These are phyloP conservation scores for Drosophila cardini DNA, from an alignment of 1,140 invertebrate genomes.

Conservation along the genomic window DNA sequence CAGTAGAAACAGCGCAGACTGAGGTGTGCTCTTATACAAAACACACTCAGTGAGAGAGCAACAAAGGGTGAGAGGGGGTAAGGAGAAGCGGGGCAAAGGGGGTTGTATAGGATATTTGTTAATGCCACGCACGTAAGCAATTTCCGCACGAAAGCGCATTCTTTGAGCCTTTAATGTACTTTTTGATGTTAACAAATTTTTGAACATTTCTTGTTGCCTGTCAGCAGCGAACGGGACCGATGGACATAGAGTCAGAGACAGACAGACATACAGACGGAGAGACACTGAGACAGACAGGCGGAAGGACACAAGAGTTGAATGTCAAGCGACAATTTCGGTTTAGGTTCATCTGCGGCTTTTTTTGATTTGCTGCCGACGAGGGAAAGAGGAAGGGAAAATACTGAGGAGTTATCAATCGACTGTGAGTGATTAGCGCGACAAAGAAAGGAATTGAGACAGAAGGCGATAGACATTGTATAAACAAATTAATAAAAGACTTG, in stretches of 20 bases:
- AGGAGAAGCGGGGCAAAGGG: neutral
- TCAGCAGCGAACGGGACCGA: conserved; percentile 12
- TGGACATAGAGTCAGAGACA: neutral
- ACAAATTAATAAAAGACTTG: conserved; percentile 68
- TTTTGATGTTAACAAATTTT: conserved; percentile 83
- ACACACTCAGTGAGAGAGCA: neutral
- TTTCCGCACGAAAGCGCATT: conserved; percentile 83
- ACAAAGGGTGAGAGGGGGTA: no score
- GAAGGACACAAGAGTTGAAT: conserved; percentile 60
- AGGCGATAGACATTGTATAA: conserved; percentile 49
- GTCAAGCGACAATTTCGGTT: conserved; percentile 41
- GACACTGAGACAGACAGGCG: neutral
- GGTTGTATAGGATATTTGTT: conserved; percentile 59
- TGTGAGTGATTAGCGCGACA: conserved; percentile 65
- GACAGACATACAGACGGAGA: neutral
- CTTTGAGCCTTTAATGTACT: conserved; percentile 82
- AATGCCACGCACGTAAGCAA: conserved; percentile 82
- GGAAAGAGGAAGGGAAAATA: neutral
- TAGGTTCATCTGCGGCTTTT: conserved; percentile 50
- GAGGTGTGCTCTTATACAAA: conserved; percentile 59
- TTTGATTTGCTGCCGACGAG: conserved; percentile 14
- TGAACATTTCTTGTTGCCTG: conserved; percentile 79
- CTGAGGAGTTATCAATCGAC: conserved; percentile 32
- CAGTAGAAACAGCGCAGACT: neutral
- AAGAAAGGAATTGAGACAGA: no score